Evolutionary conservation across 1,140 invertebrate species (phyloP), one percentile per base, ranked within the genome.

Genomic region (Drosophila repleta): DNA sequence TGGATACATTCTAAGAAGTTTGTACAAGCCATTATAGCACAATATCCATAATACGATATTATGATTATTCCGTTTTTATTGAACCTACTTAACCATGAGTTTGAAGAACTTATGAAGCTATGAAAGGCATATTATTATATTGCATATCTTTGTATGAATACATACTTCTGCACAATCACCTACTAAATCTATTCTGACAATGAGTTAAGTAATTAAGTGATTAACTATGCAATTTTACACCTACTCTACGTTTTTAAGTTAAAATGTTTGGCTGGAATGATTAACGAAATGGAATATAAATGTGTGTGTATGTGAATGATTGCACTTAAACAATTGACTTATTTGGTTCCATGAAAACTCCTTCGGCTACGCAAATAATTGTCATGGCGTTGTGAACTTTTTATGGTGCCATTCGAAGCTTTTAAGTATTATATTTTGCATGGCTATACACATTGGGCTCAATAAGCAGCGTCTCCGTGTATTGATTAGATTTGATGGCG

Each of bases 321-420:
- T 11, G 46, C 35, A 58, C 73, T 77, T 71, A 66, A 58, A 53
- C 58, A 73, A 64, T 76, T 45, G 57, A 72, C 61, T 58, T 77
- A 67, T 85, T 88, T 78, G 66, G 75, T 61, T 66, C 56, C 43
- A 68, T 26, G 18, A 39, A 39, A 20, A 17, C n/a, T 1, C 18
- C 57, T 49, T 66, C 64, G 41, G 57, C 48, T 68, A 35, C 41
- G 63, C 20, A 43, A 26, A 48, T 55, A 51, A 35, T 64, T 85
- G 76, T 84, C 83, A 87, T 88, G 83, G 78, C 37, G 45, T 17
- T 32, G 57, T 49, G 5, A 52, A 49, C 26, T 82, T 88, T 46
- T 70, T 70, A 13, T 78, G 32, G 1, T 52, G 79, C 39, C 76
- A 75, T 62, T 88, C 79, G 26, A 68, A 70, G 21, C 67, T 63